phyloP scores from a whole-genome alignment of 2,113 vertebrate species.

The Pachypanchax playfairii region DNA sequence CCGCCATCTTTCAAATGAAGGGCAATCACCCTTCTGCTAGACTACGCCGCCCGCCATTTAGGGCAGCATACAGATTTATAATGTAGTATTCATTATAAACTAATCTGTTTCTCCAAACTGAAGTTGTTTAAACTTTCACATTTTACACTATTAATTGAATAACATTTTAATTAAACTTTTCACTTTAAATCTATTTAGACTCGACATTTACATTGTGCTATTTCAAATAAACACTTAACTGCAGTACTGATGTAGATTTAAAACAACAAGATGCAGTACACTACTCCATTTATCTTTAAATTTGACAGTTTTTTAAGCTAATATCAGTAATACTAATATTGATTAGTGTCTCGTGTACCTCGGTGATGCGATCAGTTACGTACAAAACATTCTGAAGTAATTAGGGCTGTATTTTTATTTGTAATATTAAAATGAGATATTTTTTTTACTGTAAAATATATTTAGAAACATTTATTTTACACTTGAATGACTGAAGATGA shows the following conservation, averaged over 20 bases:
- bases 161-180: no score
- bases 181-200: slow-evolving; percentile 60
- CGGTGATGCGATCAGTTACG: slow-evolving; percentile 39
- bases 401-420: neutral
- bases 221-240: slow-evolving; percentile 53
- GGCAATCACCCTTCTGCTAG: no score
- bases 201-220: slow-evolving; percentile 40
- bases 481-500: neutral
- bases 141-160: no score
- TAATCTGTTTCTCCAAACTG: no score
- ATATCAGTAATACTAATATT: slow-evolving; percentile 55
- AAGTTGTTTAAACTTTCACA: no score
- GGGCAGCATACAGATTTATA: no score
- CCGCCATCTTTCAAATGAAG: no score
- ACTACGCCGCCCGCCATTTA: no score
- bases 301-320: slow-evolving; percentile 42
- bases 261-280: slow-evolving; percentile 50
- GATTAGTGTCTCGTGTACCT: slow-evolving; percentile 57
- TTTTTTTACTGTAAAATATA: neutral
- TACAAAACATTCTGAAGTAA: slow-evolving; percentile 23
- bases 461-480: neutral
- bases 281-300: slow-evolving; percentile 51
- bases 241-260: no score
- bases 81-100: no score
- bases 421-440: neutral